Percentiles rank a stretch among this genome's conserved stretches.
Evolutionary conservation across 2,113 vertebrate genomes (phyloP).

Genomic region (Asarcornis scutulata): DNA sequence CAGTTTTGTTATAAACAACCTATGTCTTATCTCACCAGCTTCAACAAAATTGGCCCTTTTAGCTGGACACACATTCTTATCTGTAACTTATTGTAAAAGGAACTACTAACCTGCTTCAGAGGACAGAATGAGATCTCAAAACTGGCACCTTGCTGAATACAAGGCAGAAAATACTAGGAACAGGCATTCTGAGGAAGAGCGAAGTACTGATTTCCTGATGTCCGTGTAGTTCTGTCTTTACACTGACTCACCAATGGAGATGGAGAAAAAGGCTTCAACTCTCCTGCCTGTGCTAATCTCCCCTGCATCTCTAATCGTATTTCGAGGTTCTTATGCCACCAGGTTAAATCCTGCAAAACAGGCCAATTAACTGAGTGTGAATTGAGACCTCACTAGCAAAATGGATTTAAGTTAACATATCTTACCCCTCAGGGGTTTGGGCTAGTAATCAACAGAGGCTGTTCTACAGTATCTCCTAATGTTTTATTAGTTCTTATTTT

Average conservation of each 20-base stretch:
- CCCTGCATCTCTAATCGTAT: slow-evolving; percentile 64
- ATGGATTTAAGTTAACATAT: background rate
- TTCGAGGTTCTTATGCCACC: slow-evolving; percentile 64
- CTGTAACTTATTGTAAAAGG: background rate
- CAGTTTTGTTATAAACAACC: background rate
- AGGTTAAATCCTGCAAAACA: slow-evolving; percentile 58
- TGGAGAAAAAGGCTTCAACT: background rate
- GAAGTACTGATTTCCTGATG: slow-evolving; percentile 6
- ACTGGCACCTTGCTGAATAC: background rate
- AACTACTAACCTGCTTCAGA: slow-evolving; percentile 64
- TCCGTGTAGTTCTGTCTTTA: background rate
- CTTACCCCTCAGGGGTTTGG: background rate
- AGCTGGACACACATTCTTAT: background rate
- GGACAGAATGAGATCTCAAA: background rate
- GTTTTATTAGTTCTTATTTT: background rate
- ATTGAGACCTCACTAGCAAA: background rate
- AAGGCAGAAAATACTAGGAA: background rate
- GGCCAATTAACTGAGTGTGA: slow-evolving; percentile 48
- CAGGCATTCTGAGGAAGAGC: background rate
- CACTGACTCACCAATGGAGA: background rate
- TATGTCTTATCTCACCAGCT: background rate
- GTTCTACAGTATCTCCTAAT: background rate
- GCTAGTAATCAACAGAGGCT: background rate
- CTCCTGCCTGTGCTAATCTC: slow-evolving; percentile 52
- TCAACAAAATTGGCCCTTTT: background rate